Evolutionary conservation across 2,797 vertebrate species (phyloP).

Genomic region (Pipistrellus pipistrellus): DNA sequence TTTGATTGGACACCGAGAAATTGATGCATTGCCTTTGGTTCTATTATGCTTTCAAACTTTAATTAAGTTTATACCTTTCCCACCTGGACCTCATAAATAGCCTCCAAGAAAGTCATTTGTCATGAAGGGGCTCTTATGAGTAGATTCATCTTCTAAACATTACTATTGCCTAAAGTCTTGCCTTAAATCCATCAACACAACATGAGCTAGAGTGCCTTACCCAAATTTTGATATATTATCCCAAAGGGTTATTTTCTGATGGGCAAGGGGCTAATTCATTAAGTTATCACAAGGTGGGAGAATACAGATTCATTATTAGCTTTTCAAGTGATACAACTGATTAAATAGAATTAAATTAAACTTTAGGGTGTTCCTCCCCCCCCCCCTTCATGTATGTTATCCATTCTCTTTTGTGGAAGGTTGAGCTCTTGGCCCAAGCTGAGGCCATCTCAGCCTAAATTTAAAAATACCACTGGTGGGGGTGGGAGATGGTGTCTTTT

Average conservation of each 20-base stretch:
- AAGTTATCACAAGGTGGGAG: conserved; percentile 77
- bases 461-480: background rate
- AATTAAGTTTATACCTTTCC: conserved; percentile 86
- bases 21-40: conserved; percentile 82
- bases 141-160: conserved; percentile 86
- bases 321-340: conserved; percentile 75
- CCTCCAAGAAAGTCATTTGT: conserved; percentile 82
- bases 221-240: conserved; percentile 82
- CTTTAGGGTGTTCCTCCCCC: background rate
- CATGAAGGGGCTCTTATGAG: conserved; percentile 80
- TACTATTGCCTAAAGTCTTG: conserved; percentile 84
- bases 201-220: conserved; percentile 64
- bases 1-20: conserved; percentile 83
- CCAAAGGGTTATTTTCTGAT: conserved; percentile 80
- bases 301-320: conserved; percentile 53
- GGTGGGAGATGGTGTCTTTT: background rate
- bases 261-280: conserved; percentile 81
- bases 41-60: conserved; percentile 85
- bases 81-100: conserved; percentile 82
- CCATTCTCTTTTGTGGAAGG: conserved; percentile 52
- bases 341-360: conserved; percentile 74
- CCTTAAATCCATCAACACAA: conserved; percentile 85
- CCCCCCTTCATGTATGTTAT: conserved; percentile 42
- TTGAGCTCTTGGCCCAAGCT: background rate
- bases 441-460: background rate